A percentile compares a stretch with the other conserved stretches of the same genome.
phyloP scores from a whole-genome alignment of 2,113 vertebrate genomes.

The Microtus richardsoni region DNA sequence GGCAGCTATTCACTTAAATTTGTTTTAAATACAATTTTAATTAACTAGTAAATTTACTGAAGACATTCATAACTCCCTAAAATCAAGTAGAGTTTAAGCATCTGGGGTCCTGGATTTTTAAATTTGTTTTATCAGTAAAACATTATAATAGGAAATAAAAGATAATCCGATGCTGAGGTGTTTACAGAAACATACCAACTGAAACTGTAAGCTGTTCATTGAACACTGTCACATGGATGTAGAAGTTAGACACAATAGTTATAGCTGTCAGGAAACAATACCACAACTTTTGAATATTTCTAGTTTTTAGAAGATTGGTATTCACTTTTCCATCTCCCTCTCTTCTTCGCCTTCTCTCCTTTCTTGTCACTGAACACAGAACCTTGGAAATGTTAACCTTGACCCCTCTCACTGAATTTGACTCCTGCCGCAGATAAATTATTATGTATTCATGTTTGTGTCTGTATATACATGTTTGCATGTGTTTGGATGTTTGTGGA shows the following conservation, averaged over 20 bases:
- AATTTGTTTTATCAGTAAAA: not conserved
- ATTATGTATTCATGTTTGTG: too few species aligned
- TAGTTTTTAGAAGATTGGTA: too few species aligned
- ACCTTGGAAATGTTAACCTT: not conserved
- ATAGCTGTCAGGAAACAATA: not conserved
- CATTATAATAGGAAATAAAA: not conserved
- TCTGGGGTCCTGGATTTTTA: not conserved
- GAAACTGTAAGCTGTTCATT: not conserved
- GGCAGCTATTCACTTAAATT: not conserved
- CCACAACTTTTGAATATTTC: not conserved
- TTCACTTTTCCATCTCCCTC: not conserved
- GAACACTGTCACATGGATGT: not conserved
- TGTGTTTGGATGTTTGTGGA: not conserved
- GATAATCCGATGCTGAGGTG: not conserved
- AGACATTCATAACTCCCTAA: not conserved
- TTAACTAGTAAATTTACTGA: conserved; percentile 1
- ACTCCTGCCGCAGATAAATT: not conserved
- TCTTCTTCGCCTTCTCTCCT: not conserved
- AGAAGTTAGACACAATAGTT: not conserved
- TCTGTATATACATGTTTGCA: not conserved
- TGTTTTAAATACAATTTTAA: not conserved
- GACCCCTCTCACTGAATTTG: not conserved
- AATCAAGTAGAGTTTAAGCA: not conserved
- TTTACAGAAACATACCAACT: not conserved
- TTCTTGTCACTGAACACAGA: not conserved